Base-by-base conservation (phyloP, 2,113 vertebrate genomes). In the Poecilia latipinna region DNA sequence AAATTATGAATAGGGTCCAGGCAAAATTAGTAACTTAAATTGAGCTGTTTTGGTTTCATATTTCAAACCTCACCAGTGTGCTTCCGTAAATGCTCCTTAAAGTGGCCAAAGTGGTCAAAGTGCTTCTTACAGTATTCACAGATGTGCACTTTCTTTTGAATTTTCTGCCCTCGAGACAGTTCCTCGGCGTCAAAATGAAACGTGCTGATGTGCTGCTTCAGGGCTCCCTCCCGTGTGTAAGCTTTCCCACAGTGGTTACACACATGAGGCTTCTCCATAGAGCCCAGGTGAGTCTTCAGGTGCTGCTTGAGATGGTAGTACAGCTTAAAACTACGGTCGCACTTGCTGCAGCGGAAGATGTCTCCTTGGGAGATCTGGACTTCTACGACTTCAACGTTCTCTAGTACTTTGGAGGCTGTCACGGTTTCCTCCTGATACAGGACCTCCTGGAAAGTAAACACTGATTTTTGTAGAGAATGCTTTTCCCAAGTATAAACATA, bases 291-390 rank as follows among this genome's bases (percentile, higher is more conserved):
- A 64, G 95, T 96, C 96, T 97, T 98, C 95, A 98, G 93, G 93
- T 99, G 98, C 93, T 99, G 97, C 93, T 98, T 98, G 86, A 99
- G 97, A 94, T 99, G 98, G 92, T 98, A 98, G 95, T 97, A 99
- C 87, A 98, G 94, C 93, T 98, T 98, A 94, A 99, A 99, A 29
- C 95, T 96, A 86, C 97, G 97, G 66, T 97, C 97, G 78, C 98
- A 99, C 90, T 97, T 98, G 86, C 94, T 96, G 93, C 98, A 99
- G 91, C 96, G 96, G 93, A 98, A 99, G 87, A 97, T 91, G 91
- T 98, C 97, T 86, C 97, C 70, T 89, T 98, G 97, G n/a, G 98
- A 98, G 90, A 98, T 97, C 95, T 99, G 97, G 89, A 98, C 96
- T 91, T 98, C 97, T 83, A 99, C 97, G 79, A 99, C 95, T 92